Percentiles rank a stretch among this genome's conserved stretches.
Evolutionary conservation across 2,113 vertebrate species (phyloP).

Genomic region (Taxidea taxus): DNA sequence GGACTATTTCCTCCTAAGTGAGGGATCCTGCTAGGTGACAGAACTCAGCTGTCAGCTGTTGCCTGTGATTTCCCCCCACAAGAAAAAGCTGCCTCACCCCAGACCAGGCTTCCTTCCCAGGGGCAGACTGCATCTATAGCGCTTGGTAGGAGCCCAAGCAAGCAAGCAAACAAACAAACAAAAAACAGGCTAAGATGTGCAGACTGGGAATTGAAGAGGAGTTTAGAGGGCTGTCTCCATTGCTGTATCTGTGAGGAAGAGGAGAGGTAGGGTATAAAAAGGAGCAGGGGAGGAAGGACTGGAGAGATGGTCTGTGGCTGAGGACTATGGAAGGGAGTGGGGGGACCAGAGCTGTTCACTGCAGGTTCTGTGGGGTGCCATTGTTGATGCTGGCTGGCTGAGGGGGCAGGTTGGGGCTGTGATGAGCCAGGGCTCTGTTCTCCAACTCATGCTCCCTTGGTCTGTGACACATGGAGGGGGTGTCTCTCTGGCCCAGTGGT

Average conservation of each 20-base stretch:
- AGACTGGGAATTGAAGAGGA: not conserved
- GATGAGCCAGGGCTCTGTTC: not conserved
- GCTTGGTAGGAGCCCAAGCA: not conserved
- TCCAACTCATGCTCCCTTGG: not conserved
- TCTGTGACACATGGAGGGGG: not conserved
- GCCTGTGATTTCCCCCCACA: not conserved
- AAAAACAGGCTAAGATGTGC: not conserved
- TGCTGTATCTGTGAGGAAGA: not conserved
- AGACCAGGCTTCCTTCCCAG: not conserved
- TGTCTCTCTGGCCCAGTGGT: not conserved
- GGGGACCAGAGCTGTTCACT: fast-evolving
- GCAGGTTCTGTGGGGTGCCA: not conserved
- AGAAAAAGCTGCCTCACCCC: not conserved
- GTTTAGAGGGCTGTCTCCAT: not conserved
- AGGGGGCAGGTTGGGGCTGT: not conserved
- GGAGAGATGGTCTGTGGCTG: not conserved
- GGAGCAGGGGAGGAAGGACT: not conserved
- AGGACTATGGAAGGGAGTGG: not conserved
- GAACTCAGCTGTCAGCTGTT: not conserved
- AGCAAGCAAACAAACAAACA: not conserved
- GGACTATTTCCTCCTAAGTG: not conserved
- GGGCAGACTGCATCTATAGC: not conserved
- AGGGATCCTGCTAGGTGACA: not conserved
- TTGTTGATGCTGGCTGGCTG: not conserved
- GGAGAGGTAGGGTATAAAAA: not conserved